These are phyloP conservation scores for Channallabes apus DNA, from an alignment of 2,797 vertebrate species.

Conservation along the genomic window DNA sequence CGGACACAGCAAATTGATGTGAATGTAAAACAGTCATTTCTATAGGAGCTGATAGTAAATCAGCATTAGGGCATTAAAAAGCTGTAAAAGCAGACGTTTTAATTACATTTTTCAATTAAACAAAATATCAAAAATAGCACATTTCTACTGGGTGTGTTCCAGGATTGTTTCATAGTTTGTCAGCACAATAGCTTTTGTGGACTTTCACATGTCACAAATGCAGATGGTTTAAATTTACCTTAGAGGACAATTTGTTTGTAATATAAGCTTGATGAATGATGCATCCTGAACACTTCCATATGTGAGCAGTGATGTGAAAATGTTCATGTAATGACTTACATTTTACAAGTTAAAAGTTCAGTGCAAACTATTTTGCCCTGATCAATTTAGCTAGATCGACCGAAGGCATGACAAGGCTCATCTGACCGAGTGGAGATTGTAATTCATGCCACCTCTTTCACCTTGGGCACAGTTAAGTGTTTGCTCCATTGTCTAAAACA, in stretches of 20 bases:
- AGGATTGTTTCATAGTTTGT: constrained; percentile 15
- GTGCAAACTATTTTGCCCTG: constrained; percentile 1
- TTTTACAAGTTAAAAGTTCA: constrained; percentile 24
- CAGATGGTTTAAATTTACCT: constrained; percentile 43
- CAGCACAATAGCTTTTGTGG: constrained; percentile 9
- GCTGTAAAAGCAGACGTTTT: constrained; percentile 19
- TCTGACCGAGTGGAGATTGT: constrained; percentile 26
- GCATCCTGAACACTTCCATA: constrained; percentile 28
- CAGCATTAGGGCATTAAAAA: constrained; percentile 26
- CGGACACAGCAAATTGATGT: neutral
- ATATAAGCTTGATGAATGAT: constrained; percentile 36
- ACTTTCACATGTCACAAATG: constrained; percentile 19
- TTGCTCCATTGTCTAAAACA: constrained; percentile 51
- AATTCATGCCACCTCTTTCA: constrained; percentile 38
- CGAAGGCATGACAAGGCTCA: neutral
- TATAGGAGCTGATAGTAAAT: constrained; percentile 14
- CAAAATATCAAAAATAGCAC: neutral
- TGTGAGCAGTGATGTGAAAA: constrained; percentile 22
- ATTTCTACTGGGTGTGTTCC: neutral
- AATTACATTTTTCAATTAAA: too few species aligned
- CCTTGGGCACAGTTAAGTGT: constrained; percentile 49
- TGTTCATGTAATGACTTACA: constrained; percentile 19
- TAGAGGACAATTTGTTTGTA: constrained; percentile 19
- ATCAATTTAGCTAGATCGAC: constrained; percentile 9
- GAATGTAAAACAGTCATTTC: neutral